Conservation (phyloP, 2,888 invertebrate species). For the Parnassius glacialis region DNA sequence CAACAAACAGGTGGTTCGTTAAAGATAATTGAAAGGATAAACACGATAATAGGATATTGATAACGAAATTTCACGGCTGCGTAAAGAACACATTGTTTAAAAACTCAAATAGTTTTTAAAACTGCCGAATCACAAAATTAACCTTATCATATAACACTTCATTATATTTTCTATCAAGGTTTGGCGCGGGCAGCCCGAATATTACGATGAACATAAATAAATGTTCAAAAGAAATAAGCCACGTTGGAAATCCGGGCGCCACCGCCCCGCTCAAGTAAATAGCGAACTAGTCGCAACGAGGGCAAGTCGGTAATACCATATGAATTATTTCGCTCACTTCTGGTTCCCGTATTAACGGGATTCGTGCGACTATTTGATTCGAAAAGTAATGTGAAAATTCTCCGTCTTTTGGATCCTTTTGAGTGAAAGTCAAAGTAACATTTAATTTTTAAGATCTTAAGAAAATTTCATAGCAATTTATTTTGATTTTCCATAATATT, state of each 20-base stretch:
- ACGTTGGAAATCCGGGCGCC: constrained; percentile 34
- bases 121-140: constrained; percentile 10
- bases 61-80: neutral
- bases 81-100: neutral
- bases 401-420: neutral
- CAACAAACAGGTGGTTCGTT: no score
- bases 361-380: neutral
- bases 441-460: neutral
- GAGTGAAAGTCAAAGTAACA: neutral
- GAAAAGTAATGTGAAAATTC: constrained; percentile 1
- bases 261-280: constrained; percentile 29
- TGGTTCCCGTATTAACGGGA: constrained; percentile 10
- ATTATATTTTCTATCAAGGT: constrained; percentile 38
- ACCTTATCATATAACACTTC: constrained; percentile 34
- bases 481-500: no score
- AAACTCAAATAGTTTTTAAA: neutral
- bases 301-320: constrained; percentile 33
- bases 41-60: no score
- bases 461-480: neutral
- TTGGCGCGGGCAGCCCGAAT: constrained; percentile 32
- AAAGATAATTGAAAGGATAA: no score
- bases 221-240: constrained; percentile 39
- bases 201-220: constrained; percentile 40
- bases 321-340: constrained; percentile 38
- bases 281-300: constrained; percentile 23